phyloP scores from a whole-genome alignment of 2,888 invertebrate species.

The Tromatobia lineatoria region DNA sequence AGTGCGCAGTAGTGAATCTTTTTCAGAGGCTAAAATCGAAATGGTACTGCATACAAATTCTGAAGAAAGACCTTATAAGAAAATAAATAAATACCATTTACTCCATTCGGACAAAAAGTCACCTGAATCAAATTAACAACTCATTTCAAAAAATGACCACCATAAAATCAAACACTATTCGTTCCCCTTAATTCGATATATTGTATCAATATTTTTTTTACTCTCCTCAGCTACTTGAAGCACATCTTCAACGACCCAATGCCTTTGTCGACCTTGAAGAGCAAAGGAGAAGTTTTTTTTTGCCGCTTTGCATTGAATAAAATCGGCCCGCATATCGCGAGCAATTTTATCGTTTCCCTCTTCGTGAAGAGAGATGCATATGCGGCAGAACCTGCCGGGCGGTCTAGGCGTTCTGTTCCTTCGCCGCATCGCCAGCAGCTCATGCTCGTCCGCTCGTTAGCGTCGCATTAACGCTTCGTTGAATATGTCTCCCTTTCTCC shows the following conservation, averaged over 20 bases:
- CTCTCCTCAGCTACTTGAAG: not conserved
- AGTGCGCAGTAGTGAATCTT: no score
- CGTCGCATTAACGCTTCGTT: slow-evolving; percentile 67
- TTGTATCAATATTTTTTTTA: no score
- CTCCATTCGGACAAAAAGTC: no score
- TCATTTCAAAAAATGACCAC: no score
- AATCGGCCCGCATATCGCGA: slow-evolving; percentile 51
- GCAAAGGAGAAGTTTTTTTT: not conserved
- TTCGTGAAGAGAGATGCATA: slow-evolving; percentile 17
- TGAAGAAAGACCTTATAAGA: no score
- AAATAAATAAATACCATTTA: no score
- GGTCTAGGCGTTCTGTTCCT: slow-evolving; percentile 42
- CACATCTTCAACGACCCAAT: not conserved
- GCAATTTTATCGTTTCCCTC: slow-evolving; percentile 40
- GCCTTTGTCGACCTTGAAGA: not conserved
- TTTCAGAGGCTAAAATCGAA: no score
- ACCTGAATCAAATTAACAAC: no score
- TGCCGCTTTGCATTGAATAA: not conserved
- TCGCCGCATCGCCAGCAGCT: slow-evolving; percentile 54
- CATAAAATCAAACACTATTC: no score
- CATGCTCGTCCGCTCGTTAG: slow-evolving; percentile 61
- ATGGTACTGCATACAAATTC: no score
- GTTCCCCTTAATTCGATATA: no score
- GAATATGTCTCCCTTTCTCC: slow-evolving; percentile 25
- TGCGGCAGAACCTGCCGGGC: not conserved